Evolutionary conservation across 1,140 invertebrate genomes (phyloP), one percentile per base, ranked within the genome.

Genomic region (Dinoponera quadriceps): DNA sequence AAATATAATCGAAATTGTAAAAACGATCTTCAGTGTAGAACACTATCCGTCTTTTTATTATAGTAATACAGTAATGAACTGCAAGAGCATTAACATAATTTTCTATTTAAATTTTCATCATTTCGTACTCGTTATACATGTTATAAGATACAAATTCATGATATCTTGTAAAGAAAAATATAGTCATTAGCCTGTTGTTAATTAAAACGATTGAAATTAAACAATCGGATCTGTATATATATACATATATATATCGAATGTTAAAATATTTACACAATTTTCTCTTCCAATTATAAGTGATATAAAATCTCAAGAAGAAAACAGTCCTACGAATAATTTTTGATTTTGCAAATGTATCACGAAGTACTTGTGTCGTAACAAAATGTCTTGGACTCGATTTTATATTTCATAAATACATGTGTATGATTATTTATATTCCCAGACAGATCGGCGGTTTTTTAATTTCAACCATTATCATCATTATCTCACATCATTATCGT

Each of bases 141-240:
- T 22, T 73, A 65, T 13, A 38, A 72, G 63, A 73, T n/a, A 59
- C 44, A 22, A 71, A 55, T 84, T 72, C n/a, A 27, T 66, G 59
- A 65, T 72, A 49, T 44, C 2, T 25, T 49, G n/a, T 20, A 80
- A 73, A 22, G 29, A 49, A 55, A 22, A 57, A 69, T 78, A 44
- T 78, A 44, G 27, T 18, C 55, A 73, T 48, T 74, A 74, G 57
- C 57, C 38, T 62, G 18, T 85, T 85, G 48, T 85, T 85, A 62
- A 82, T 57, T 57, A 29, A 59, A 86, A 75, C 85, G 84, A 65
- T 72, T 81, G 65, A 81, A 72, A 73, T 86, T 83, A 83, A 68
- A 55, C 60, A 77, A 54, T 25, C 25, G 51, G 55, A 77, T 72
- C 59, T 82, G 54, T 83, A 80, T 59, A 59, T 59, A 11, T 44